These are phyloP conservation scores for Opisthocomus hoazin DNA, from an alignment of 2,113 vertebrate species.

Conservation along the genomic window DNA sequence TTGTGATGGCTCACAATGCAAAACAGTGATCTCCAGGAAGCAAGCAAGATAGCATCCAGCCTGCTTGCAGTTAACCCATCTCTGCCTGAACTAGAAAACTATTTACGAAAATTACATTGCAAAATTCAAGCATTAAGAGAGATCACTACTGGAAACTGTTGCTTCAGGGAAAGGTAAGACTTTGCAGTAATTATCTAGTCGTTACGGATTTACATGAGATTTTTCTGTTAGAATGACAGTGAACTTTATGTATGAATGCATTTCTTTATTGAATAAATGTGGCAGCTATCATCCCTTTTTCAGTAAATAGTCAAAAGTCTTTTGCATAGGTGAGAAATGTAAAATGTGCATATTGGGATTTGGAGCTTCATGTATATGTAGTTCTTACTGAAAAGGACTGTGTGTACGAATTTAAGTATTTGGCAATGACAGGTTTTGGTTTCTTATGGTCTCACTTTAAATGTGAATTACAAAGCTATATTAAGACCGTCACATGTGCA, in stretches of 20 bases:
- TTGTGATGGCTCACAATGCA: constrained; percentile 35
- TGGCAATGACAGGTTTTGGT: background rate
- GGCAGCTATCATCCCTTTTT: background rate
- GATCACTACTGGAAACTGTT: background rate
- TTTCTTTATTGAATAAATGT: background rate
- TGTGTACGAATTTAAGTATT: background rate
- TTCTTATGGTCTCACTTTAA: background rate
- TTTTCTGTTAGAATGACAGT: background rate
- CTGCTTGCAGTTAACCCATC: constrained; percentile 14
- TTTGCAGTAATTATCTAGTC: background rate
- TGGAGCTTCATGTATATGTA: background rate
- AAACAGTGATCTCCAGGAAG: constrained; percentile 58
- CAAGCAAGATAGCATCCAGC: constrained; percentile 23
- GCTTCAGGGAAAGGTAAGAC: constrained; percentile 31
- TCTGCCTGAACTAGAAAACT: constrained; percentile 16
- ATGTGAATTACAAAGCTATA: background rate
- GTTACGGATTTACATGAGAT: background rate
- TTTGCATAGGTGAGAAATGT: background rate
- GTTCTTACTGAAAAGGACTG: background rate
- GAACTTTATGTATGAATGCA: background rate
- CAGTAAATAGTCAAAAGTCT: background rate
- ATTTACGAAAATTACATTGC: background rate
- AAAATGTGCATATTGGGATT: background rate
- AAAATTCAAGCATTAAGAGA: background rate
- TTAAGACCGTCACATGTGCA: background rate